Percentiles rank a stretch among this genome's conserved stretches.
Evolutionary conservation across 1,140 invertebrate genomes (phyloP).

Genomic region (Drosophila paulistorum): DNA sequence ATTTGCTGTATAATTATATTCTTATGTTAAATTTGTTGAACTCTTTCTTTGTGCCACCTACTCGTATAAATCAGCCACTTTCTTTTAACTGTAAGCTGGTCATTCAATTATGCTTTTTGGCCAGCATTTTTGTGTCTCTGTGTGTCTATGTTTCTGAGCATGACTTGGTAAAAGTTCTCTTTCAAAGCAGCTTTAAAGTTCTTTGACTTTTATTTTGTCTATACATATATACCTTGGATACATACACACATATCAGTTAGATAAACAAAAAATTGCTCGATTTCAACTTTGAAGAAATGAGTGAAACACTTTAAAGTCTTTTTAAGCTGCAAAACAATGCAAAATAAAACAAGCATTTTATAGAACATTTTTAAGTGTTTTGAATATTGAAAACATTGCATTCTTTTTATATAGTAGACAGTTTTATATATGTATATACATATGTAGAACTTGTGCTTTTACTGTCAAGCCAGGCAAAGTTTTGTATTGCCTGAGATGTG

Average conservation of each 20-base stretch:
- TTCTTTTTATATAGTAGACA: not conserved
- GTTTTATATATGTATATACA: no score
- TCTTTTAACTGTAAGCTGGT: conserved; percentile 43
- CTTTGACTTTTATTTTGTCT: conserved; percentile 60
- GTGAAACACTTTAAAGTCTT: not conserved
- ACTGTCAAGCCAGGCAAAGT: conserved; percentile 53
- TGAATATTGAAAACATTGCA: not conserved
- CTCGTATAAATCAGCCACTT: conserved; percentile 30
- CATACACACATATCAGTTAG: conserved; percentile 30
- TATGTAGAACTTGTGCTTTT: conserved; percentile 15
- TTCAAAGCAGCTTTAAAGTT: conserved; percentile 69
- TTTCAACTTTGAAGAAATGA: not conserved
- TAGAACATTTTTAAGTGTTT: no score
- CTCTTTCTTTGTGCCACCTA: conserved; percentile 43
- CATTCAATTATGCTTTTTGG: conserved; percentile 60
- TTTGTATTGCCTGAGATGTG: conserved; percentile 47
- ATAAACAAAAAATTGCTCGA: conserved; percentile 13
- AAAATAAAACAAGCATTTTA: no score
- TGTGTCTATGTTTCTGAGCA: conserved; percentile 36
- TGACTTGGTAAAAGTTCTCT: conserved; percentile 70
- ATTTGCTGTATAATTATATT: not conserved
- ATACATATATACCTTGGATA: conserved; percentile 22
- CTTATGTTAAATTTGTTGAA: conserved; percentile 4
- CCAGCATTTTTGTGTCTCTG: conserved; percentile 60
- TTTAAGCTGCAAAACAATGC: no score